A percentile compares a stretch with the other conserved stretches of the same genome.
These are phyloP conservation scores for Pomacea maculata DNA, from an alignment of 1,140 invertebrate species.

Conservation along the genomic window DNA sequence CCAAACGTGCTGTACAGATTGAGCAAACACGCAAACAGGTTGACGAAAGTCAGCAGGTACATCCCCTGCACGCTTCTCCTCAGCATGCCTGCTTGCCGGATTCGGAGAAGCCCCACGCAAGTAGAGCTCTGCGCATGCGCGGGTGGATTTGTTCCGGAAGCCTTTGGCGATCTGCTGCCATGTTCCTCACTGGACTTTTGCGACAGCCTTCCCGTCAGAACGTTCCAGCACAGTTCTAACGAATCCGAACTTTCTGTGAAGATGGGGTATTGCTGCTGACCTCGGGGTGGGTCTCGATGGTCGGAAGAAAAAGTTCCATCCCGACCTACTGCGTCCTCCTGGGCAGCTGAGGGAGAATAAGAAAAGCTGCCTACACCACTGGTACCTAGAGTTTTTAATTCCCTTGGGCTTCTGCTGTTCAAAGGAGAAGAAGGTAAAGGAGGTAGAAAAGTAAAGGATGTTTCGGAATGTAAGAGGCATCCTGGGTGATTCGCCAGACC, in stretches of 20 bases:
- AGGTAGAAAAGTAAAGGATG: constrained; percentile 10
- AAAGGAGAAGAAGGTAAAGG: not conserved
- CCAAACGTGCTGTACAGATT: constrained; percentile 20
- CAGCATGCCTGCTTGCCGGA: constrained; percentile 17
- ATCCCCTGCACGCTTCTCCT: constrained; percentile 6
- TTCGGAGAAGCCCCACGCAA: constrained; percentile 8
- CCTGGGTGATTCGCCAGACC: not conserved
- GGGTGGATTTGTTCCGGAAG: not conserved
- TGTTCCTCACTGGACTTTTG: not conserved
- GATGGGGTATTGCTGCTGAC: not conserved
- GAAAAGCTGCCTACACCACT: too few species aligned
- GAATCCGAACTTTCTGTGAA: not conserved
- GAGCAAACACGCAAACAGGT: constrained; percentile 17
- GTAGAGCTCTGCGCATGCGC: not conserved
- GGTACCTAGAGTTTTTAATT: not conserved
- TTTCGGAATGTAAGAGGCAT: constrained; percentile 8
- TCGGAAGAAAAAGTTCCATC: not conserved
- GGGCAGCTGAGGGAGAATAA: too few species aligned
- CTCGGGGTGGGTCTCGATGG: not conserved
- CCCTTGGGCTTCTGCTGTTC: not conserved
- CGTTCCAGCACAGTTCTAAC: not conserved
- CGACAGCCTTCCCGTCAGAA: not conserved
- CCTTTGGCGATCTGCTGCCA: not conserved
- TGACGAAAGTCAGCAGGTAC: constrained; percentile 15
- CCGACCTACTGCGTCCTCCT: not conserved